A percentile compares a stretch with the other conserved stretches of the same genome.
These are phyloP conservation scores for Tetraodon nigroviridis DNA, from an alignment of 2,113 vertebrate species.

Conservation along the genomic window DNA sequence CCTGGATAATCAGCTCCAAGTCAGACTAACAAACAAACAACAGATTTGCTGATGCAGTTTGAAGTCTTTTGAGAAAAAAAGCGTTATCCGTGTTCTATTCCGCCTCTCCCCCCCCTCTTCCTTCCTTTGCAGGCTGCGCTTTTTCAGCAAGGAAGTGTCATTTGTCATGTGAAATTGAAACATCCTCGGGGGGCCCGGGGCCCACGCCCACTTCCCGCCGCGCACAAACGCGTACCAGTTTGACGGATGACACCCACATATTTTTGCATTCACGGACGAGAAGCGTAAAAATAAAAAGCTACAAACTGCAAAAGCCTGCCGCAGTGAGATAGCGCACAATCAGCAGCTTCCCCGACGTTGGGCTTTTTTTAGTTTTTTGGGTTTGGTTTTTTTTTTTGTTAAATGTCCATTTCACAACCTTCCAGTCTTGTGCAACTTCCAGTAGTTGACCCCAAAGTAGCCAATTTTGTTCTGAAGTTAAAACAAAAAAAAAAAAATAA, in stretches of 20 bases:
- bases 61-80: too few species aligned
- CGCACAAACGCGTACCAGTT: slow-evolving; percentile 39
- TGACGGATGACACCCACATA: slow-evolving; percentile 16
- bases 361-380: too few species aligned
- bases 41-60: background rate
- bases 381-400: too few species aligned
- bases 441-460: slow-evolving; percentile 8
- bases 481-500: too few species aligned
- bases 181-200: slow-evolving; percentile 11
- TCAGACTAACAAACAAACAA: too few species aligned
- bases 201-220: slow-evolving; percentile 47
- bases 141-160: slow-evolving; percentile 41
- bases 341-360: too few species aligned
- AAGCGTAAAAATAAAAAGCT: background rate
- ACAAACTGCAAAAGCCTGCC: background rate
- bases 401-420: slow-evolving; percentile 11
- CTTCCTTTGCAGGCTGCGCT: too few species aligned
- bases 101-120: too few species aligned
- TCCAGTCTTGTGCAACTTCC: slow-evolving; percentile 21
- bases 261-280: background rate
- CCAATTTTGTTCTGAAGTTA: background rate
- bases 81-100: too few species aligned
- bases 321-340: background rate
- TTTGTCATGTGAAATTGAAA: slow-evolving; percentile 57
- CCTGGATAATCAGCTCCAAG: too few species aligned